Base-by-base conservation (phyloP, 2,888 invertebrate species). In the Prionchulus punctatus region DNA sequence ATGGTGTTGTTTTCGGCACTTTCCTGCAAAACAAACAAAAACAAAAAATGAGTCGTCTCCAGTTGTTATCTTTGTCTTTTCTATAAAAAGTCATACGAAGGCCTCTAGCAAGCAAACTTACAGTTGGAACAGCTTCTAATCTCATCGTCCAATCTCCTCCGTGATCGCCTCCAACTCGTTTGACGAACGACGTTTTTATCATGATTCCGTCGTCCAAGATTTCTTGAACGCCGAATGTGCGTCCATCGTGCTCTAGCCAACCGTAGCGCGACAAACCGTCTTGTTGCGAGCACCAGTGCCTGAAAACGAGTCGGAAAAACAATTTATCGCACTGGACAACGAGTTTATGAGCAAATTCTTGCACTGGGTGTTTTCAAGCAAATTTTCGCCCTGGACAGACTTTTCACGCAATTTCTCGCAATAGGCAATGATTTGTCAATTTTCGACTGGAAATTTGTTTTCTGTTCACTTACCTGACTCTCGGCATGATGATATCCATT, bases 81-180 rank as follows among this genome's bases (percentile, higher is more conserved):
- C 36, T 12, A 36, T 36, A 12, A 36, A 18, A 36, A 7, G 18
- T 36, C 18, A 18, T 36, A 36, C 36, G 18, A 36, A 36, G 7
- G 36, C 36, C 36, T 36, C 36, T 36, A 36, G 18, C n/a, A n/a
- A 50, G 26, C 7, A 27, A 81, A 60, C 79, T 77, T 67, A 80
- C 80, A 69, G 75, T 72, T 54, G 78, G 72, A 56, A 76, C 75
- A 0, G 84, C 82, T 55, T 78, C 75, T 53, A 96, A 80, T 62
- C 87, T 78, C 0, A 85, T 85, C 0, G 89, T 87, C 92, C 94
- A 94, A 66, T 91, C 90, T 0, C 91, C 91, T 1, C 91, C 91
- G 67, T 83, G 80, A 31, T 79, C 75, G 0, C 86, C 87, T 1
- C 84, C 84, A 0, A 79, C 76, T 53, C 81, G 80, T 75, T 94